Evolutionary conservation across 2,797 vertebrate species (phyloP), one percentile per base, ranked within the genome.

Genomic region (Chelidonichthys spinosus): DNA sequence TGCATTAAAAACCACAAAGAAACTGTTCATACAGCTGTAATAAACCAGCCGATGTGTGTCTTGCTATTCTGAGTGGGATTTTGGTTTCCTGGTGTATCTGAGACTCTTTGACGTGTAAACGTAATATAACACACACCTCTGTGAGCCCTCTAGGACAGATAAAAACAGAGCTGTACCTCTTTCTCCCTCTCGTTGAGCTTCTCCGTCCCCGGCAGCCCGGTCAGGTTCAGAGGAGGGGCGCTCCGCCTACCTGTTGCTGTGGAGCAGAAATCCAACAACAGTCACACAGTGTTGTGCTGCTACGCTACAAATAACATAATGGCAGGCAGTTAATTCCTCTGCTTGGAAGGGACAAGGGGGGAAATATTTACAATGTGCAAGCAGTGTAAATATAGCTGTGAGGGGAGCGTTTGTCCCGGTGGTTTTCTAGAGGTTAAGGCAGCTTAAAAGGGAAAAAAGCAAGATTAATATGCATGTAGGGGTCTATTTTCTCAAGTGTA

Each of bases 171-270:
- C 5, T 50, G 80, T 96, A 99, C 98, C 97, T 99, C 98, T 91
- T 98, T 99, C 90, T 99, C 98, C 67, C 96, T 95, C 81, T 99
- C 97, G 4, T 99, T 97, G 49, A 99, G 96, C 59, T 99, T 99
- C 93, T 99, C 98, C 0, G 98, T 99, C 64, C 98, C 98, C 2
- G 98, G 98, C 59, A 99, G 95, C 65, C 98, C 98, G 0, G 98
- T 99, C 83, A 99, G 94, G 93, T 99, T 98, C 87, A 99, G 93
- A 0, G 98, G 98, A 0, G 98, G 98, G 25, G 98, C 98, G 0
- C 97, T 99, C 61, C 98, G 93, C 85, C 98, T 94, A 47, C 98
- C 98, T 95, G 94, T 32, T 25, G 84, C 94, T 92, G 40, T 56
- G 87, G 54, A 84, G 67, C 63, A 76, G 14, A 60, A 71, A 74